phyloP scores from a whole-genome alignment of 2,888 invertebrate genomes.

The Autographa pulchrina region DNA sequence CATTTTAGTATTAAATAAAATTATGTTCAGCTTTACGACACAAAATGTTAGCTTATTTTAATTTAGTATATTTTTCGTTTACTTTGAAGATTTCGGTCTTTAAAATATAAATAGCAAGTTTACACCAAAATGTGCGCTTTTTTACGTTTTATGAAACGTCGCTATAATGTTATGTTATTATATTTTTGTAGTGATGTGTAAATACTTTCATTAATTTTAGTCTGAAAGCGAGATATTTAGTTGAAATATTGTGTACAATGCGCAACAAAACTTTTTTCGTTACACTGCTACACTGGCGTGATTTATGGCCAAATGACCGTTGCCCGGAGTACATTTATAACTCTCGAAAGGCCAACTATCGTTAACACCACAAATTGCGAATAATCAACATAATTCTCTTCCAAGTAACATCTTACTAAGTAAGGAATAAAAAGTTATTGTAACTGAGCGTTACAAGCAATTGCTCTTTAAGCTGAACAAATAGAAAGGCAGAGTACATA shows the following conservation, averaged over 20 bases:
- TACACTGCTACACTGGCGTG: not conserved
- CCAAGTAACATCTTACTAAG: constrained; percentile 16
- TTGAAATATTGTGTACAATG: not conserved
- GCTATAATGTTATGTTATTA: no score
- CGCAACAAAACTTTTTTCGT: not conserved
- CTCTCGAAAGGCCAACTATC: not conserved
- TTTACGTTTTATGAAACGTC: not conserved
- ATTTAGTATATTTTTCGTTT: constrained; percentile 36
- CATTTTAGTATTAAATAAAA: constrained; percentile 48
- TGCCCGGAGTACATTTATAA: not conserved
- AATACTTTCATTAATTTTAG: not conserved
- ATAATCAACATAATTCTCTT: constrained; percentile 5
- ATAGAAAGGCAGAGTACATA: constrained; percentile 45
- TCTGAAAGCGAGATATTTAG: not conserved
- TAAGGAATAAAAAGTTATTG: constrained; percentile 35
- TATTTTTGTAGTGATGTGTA: not conserved
- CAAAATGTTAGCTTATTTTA: constrained; percentile 39
- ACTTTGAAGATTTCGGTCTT: constrained; percentile 29
- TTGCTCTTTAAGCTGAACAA: constrained; percentile 43
- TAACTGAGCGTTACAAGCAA: constrained; percentile 44
- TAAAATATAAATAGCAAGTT: constrained; percentile 36
- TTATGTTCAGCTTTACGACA: constrained; percentile 47
- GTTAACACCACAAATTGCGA: constrained; percentile 6
- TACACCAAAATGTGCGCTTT: constrained; percentile 15
- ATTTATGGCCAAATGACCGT: not conserved